Percentiles rank a stretch among this genome's conserved stretches.
Evolutionary conservation across 2,113 vertebrate species (phyloP).

Genomic region (Neogobius melanostomus): DNA sequence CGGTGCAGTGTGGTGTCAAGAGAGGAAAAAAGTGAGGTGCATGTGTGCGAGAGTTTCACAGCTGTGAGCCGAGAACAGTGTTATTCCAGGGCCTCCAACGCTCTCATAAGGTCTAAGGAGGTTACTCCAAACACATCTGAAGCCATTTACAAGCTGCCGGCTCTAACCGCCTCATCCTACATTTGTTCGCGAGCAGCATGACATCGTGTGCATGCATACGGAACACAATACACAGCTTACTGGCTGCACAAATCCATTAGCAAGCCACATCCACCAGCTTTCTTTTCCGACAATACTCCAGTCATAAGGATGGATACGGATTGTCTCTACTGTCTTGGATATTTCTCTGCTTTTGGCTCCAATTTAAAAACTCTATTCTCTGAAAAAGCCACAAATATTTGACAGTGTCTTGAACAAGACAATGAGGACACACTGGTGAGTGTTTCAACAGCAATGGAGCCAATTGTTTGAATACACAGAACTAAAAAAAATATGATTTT

Average conservation of each 20-base stretch:
- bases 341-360: slow-evolving; percentile 4
- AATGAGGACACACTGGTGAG: slow-evolving; percentile 22
- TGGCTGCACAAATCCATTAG: slow-evolving; percentile 45
- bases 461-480: neutral
- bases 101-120: slow-evolving; percentile 25
- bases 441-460: slow-evolving; percentile 40
- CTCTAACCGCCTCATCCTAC: slow-evolving; percentile 34
- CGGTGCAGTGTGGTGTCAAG: slow-evolving; percentile 22
- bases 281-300: slow-evolving; percentile 21
- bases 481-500: neutral
- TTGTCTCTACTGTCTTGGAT: slow-evolving; percentile 19
- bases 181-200: slow-evolving; percentile 39
- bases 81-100: slow-evolving; percentile 26
- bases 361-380: slow-evolving; percentile 9
- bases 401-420: slow-evolving; percentile 43
- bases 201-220: slow-evolving; percentile 18
- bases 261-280: slow-evolving; percentile 38
- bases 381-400: slow-evolving; percentile 49
- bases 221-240: slow-evolving; percentile 31
- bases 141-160: slow-evolving; percentile 34
- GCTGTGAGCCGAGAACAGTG: slow-evolving; percentile 27
- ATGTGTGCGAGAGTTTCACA: slow-evolving; percentile 10
- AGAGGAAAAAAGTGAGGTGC: slow-evolving; percentile 20
- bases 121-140: slow-evolving; percentile 44
- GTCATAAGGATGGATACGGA: slow-evolving; percentile 25